Evolutionary conservation across 2,113 vertebrate genomes (phyloP), one percentile per base, ranked within the genome.

Genomic region (Solenodon paradoxus): DNA sequence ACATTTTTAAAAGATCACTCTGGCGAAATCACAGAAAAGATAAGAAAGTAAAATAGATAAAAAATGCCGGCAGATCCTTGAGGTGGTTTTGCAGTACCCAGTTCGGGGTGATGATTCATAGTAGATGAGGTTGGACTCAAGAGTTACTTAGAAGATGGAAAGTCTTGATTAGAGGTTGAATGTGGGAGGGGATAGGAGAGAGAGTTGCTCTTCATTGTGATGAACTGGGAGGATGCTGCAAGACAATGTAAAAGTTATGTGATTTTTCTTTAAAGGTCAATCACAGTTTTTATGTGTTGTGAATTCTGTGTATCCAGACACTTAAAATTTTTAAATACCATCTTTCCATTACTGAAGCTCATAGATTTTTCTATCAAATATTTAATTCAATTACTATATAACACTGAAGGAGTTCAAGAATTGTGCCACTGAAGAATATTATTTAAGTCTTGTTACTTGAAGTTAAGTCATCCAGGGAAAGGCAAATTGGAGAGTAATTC

Each of bases 1-100:
- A 68, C 17, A 51, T 89, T 78, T 96, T 87, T 17, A 47, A 71
- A 96, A 88, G 72, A 38, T 38, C 13, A 71, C 38, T 61, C 61
- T 90, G 80, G 26, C 68, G 49, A 86, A 97, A 93, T 80, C 77
- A 69, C 40, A 74, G 81, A 77, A 47, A 82, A 78, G 30, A 92
- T 68, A 93, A 51, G 8, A 63, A 53, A 82, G 63, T 20, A 38
- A 74, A 63, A 68, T 83, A 68, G 80, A 61, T 38, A 87, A n/a
- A 74, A 42, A 49, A 75, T 75, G 45, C 42, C 82, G 68, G 15
- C 74, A 47, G 49, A 55, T 40, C 47, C 55, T 78, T 47, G 24
- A 42, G 68, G 89, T 84, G 49, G 24, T 15, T 83, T 92, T 75
- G 51, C 64, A 90, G 26, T 45, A 88, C 66, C 72, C 61, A 61